phyloP scores from a whole-genome alignment of 1,140 invertebrate genomes.

The Heliothis virescens region DNA sequence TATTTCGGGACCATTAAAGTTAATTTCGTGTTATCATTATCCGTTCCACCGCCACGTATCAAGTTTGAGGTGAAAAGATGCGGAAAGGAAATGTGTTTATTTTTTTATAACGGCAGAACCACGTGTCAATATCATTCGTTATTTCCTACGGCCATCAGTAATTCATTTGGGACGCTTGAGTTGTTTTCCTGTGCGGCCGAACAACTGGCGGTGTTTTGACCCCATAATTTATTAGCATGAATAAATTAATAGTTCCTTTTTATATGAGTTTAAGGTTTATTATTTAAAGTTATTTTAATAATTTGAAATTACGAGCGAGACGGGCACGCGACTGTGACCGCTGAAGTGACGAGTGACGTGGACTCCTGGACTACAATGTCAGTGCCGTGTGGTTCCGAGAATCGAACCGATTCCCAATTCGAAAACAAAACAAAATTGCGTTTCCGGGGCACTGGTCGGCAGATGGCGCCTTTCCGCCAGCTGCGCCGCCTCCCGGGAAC shows the following conservation, averaged over 20 bases:
- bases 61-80: not conserved
- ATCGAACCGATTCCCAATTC: constrained; percentile 70
- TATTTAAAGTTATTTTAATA: constrained; percentile 41
- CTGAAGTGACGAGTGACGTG: constrained; percentile 47
- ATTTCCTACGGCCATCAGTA: constrained; percentile 50
- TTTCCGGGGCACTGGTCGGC: constrained; percentile 74
- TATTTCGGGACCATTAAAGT: constrained; percentile 14
- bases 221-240: constrained; percentile 46
- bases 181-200: constrained; percentile 42
- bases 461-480: constrained; percentile 82
- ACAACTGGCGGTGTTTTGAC: constrained; percentile 46
- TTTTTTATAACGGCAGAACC: constrained; percentile 7
- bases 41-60: not conserved
- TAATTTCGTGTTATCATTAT: constrained; percentile 31
- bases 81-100: not conserved
- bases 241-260: constrained; percentile 49
- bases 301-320: constrained; percentile 57
- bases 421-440: constrained; percentile 80
- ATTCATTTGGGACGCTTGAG: constrained; percentile 53
- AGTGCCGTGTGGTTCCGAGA: constrained; percentile 48
- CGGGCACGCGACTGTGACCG: constrained; percentile 67
- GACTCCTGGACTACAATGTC: constrained; percentile 15
- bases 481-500: constrained; percentile 66
- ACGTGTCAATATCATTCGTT: constrained; percentile 47
- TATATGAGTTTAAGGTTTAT: constrained; percentile 44